Evolutionary conservation across 2,797 vertebrate species (phyloP).

Genomic region (Kryptolebias ocellatus): DNA sequence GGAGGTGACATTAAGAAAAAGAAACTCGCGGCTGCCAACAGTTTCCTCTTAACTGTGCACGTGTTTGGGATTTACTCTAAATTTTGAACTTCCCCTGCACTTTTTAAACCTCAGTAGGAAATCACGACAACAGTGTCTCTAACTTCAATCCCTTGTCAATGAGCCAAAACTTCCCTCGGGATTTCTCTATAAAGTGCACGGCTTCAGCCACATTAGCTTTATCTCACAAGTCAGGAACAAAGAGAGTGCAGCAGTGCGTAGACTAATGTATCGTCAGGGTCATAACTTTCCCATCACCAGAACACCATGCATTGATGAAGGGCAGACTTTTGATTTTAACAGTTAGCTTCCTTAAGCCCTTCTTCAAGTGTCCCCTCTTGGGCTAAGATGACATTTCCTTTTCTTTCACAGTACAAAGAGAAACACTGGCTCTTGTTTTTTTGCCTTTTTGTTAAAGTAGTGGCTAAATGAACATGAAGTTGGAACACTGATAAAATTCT

Average conservation of each 20-base stretch:
- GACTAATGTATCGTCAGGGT: conserved; percentile 67
- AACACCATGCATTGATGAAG: conserved; percentile 57
- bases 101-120: conserved; percentile 40
- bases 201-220: conserved; percentile 69
- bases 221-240: conserved; percentile 71
- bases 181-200: conserved; percentile 63
- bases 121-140: conserved; percentile 35
- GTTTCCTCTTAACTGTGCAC: conserved; percentile 26
- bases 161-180: conserved; percentile 67
- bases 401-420: conserved; percentile 18
- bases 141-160: conserved; percentile 60
- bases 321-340: conserved; percentile 47
- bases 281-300: conserved; percentile 75
- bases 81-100: conserved; percentile 31
- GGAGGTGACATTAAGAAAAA: conserved; percentile 37
- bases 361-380: conserved; percentile 42
- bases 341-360: conserved; percentile 45
- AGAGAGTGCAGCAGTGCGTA: conserved; percentile 62
- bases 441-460: conserved; percentile 5
- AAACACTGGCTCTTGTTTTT: conserved; percentile 13
- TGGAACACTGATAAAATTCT: conserved; percentile 35
- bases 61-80: conserved; percentile 39
- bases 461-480: conserved; percentile 23
- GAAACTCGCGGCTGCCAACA: conserved; percentile 16
- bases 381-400: conserved; percentile 48